Evolutionary conservation across 2,888 invertebrate species (phyloP).

Genomic region (Nasonia oneida): DNA sequence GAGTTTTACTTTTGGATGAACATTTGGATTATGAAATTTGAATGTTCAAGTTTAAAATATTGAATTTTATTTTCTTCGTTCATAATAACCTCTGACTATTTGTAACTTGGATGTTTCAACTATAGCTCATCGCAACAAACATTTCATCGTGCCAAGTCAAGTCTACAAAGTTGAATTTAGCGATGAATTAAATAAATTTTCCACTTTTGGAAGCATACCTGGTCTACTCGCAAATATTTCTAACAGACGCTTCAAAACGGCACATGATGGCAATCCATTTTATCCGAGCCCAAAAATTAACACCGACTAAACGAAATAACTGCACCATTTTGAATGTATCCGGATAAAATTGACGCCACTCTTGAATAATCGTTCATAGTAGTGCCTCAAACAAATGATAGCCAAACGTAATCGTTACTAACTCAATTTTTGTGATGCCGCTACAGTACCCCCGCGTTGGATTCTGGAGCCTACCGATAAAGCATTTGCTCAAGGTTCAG

Average conservation of each 20-base stretch:
- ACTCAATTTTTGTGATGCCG: conserved; percentile 53
- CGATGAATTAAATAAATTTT: not conserved
- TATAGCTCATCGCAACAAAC: not conserved
- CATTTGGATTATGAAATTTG: too few species aligned
- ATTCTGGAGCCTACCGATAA: conserved; percentile 96
- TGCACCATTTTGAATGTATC: not conserved
- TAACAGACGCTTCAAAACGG: conserved; percentile 25
- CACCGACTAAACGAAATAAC: not conserved
- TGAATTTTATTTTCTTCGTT: too few species aligned
- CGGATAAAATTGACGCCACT: conserved; percentile 45
- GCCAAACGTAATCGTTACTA: conserved; percentile 9
- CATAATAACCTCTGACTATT: too few species aligned
- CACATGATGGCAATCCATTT: conserved; percentile 7
- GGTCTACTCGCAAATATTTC: not conserved
- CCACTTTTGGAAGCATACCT: not conserved
- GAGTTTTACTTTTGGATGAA: too few species aligned
- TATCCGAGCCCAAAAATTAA: conserved; percentile 3
- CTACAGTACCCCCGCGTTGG: conserved; percentile 96
- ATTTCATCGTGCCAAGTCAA: not conserved
- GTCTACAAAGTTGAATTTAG: not conserved
- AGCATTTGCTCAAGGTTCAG: conserved; percentile 96
- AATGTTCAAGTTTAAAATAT: too few species aligned
- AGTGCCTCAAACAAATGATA: conserved; percentile 13
- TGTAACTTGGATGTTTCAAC: not conserved
- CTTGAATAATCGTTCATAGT: conserved; percentile 42